Base-by-base conservation (phyloP, 2,888 invertebrate genomes). In the Gari tellinella region DNA sequence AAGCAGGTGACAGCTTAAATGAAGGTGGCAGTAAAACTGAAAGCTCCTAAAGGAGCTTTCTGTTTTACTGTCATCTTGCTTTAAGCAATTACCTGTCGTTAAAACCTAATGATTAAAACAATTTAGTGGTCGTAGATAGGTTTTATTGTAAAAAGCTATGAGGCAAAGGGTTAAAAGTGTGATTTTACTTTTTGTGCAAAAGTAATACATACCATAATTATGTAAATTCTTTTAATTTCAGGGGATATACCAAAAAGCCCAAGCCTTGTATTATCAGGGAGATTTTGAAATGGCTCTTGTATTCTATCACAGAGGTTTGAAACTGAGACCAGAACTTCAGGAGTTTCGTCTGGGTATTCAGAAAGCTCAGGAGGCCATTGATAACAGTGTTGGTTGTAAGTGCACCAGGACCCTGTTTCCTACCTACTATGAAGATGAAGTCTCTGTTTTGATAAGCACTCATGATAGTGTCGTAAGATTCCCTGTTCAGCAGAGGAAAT, bases 281-380 rank as follows among this genome's bases (percentile, higher is more conserved):
- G 96, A 97, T 89, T 98, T 98, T 90, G 98, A 98, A 91, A 95
- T 97, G 92, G 97, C 97, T 82, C 94, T 98, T 26, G 96, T 98
- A 88, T 97, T 95, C 90, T 98, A 96, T 89, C 97, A 98, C 91
- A 94, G 97, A 25, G 98, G 98, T 0, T 93, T 96, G 80, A 94
- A 96, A 43, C 94, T 96, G 25, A 94, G 98, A 3, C 97, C 97
- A 0, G 98, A 98, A 86, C 93, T 97, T 70, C 95, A 95, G 55
- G 92, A 92, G 48, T 94, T 94, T 84, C 94, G 95, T 66, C 93
- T 96, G 38, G 97, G 97, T 8, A 96, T 98, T 0, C 97, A 97
- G 89, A 98, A 98, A 91, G 96, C 97, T 0, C 96, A 97, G 93
- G 97, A 98, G 91, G 98, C 98, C 14, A 98, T 98, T 83, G 96